phyloP scores from a whole-genome alignment of 2,113 vertebrate species.

The Aphelocoma coerulescens region DNA sequence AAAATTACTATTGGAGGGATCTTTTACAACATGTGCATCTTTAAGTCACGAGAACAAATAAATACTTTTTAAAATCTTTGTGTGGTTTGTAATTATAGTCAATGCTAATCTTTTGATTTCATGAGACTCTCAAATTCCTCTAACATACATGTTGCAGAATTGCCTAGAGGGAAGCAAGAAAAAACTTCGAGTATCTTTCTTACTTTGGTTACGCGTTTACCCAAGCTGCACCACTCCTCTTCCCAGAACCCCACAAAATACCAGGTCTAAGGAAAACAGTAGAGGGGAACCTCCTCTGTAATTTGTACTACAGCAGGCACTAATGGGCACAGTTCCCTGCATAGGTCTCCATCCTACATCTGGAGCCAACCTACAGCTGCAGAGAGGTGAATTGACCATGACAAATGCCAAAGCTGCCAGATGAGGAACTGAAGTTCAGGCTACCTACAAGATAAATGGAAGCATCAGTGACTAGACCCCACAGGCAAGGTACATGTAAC shows the following conservation, averaged over 20 bases:
- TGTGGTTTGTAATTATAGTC: neutral
- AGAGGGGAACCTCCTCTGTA: neutral
- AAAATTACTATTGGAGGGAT: neutral
- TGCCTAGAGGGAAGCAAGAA: neutral
- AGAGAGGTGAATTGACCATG: neutral
- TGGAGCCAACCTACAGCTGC: neutral
- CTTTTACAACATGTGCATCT: neutral
- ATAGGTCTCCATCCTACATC: fast-evolving
- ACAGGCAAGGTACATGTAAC: neutral
- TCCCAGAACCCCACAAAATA: neutral
- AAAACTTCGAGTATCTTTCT: neutral
- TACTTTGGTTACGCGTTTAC: neutral
- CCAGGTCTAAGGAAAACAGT: neutral
- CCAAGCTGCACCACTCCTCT: neutral
- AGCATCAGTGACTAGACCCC: neutral
- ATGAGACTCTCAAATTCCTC: neutral
- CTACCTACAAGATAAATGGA: neutral
- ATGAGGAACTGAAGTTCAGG: neutral
- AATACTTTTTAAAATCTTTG: neutral
- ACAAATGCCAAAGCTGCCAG: neutral
- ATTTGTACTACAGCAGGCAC: neutral
- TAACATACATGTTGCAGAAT: neutral
- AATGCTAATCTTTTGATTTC: neutral
- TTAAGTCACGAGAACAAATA: neutral
- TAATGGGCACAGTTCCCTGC: neutral